These are phyloP conservation scores for Tachuris rubrigastra DNA, from an alignment of 2,113 vertebrate genomes.

Conservation along the genomic window DNA sequence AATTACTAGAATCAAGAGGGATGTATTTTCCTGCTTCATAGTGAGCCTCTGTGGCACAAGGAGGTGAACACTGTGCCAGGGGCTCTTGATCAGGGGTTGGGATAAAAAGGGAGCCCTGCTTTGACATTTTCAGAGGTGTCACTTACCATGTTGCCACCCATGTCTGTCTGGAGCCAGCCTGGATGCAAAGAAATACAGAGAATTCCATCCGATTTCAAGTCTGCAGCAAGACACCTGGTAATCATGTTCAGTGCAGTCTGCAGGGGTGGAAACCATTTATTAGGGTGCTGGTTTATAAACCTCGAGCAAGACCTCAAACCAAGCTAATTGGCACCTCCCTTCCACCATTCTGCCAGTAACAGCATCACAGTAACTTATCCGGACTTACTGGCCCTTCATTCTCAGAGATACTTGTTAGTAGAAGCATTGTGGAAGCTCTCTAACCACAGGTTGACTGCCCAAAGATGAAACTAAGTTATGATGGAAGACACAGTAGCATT, in stretches of 20 bases:
- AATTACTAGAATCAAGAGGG: not conserved
- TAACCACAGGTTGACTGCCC: not conserved
- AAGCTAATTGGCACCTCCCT: not conserved
- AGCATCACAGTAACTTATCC: not conserved
- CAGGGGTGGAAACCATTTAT: not conserved
- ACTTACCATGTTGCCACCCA: slow-evolving; percentile 70
- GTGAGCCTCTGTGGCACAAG: not conserved
- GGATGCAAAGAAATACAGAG: slow-evolving; percentile 74
- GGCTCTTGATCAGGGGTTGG: not conserved
- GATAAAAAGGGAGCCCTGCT: not conserved
- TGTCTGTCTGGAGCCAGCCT: slow-evolving; percentile 77
- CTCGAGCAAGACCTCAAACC: not conserved
- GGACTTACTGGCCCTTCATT: not conserved
- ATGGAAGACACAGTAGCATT: not conserved
- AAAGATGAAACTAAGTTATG: not conserved
- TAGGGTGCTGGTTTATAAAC: not conserved
- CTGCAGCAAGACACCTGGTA: slow-evolving; percentile 70
- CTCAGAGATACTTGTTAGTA: not conserved
- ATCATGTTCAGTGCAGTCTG: slow-evolving; percentile 78
- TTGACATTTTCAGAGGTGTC: not conserved
- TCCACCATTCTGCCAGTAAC: not conserved
- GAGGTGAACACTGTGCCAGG: not conserved
- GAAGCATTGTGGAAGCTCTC: not conserved
- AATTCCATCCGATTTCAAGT: slow-evolving; percentile 70
- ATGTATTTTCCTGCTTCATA: not conserved